Percentiles rank a stretch among this genome's conserved stretches.
Evolutionary conservation across 2,888 invertebrate genomes (phyloP).

Genomic region (Sphaeridia pumilis): DNA sequence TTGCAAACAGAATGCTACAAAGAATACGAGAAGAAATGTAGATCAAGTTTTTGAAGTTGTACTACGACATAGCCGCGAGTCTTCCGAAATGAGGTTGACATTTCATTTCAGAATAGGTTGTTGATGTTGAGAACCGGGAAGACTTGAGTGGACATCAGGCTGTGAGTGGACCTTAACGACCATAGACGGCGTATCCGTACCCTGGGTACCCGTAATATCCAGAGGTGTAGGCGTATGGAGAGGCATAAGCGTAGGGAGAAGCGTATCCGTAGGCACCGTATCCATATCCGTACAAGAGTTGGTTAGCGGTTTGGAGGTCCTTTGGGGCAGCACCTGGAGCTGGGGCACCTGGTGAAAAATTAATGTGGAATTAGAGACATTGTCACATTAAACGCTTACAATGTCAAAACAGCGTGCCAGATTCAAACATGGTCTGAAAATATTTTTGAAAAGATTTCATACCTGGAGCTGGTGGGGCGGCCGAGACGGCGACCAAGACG

Average conservation of each 20-base stretch:
- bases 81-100: background rate
- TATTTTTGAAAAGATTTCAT: no score
- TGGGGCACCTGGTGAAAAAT: conserved; percentile 3
- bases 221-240: conserved; percentile 8
- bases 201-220: conserved; percentile 2
- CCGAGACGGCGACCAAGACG: conserved; percentile 16
- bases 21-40: background rate
- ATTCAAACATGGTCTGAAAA: no score
- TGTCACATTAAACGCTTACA: no score
- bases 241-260: background rate
- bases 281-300: conserved; percentile 15
- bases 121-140: conserved; percentile 3
- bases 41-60: no score
- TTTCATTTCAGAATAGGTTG: background rate
- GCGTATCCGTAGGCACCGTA: conserved; percentile 2
- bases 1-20: background rate
- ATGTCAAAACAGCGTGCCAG: no score
- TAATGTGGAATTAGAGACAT: no score
- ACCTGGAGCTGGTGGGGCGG: conserved; percentile 19
- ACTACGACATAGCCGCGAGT: no score
- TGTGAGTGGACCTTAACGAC: conserved; percentile 3
- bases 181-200: conserved; percentile 6
- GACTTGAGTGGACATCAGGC: no score
- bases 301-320: conserved; percentile 17
- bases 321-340: conserved; percentile 8